Percentiles rank a stretch among this genome's conserved stretches.
Conservation (phyloP, 2,888 invertebrate species). For the Gasteruption jaculator region DNA sequence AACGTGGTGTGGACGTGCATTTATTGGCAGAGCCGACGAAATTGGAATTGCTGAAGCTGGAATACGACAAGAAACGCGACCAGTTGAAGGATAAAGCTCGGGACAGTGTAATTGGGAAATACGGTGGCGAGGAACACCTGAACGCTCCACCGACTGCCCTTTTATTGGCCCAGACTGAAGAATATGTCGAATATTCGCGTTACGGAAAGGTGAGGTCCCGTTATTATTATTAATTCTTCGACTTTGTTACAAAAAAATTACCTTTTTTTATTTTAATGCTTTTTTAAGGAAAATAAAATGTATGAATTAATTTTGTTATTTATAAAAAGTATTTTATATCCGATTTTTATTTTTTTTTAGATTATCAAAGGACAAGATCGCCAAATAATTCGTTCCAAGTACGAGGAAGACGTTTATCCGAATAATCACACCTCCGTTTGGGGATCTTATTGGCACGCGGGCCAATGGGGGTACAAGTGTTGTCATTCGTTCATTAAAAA, state of each 20-base stretch:
- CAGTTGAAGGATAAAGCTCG: slow-evolving; percentile 84
- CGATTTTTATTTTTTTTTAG: slow-evolving; percentile 34
- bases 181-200: slow-evolving; percentile 92
- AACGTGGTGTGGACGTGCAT: slow-evolving; percentile 90
- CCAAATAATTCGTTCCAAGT: slow-evolving; percentile 77
- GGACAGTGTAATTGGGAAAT: slow-evolving; percentile 81
- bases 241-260: slow-evolving; percentile 3
- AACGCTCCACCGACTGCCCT: slow-evolving; percentile 84
- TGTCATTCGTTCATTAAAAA: slow-evolving; percentile 90
- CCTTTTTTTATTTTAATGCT: slow-evolving; percentile 5
- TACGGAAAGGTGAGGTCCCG: slow-evolving; percentile 69
- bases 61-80: slow-evolving; percentile 86
- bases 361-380: slow-evolving; percentile 80
- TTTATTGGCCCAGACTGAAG: slow-evolving; percentile 89
- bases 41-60: slow-evolving; percentile 82
- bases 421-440: slow-evolving; percentile 94
- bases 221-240: not conserved
- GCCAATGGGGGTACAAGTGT: slow-evolving; percentile 95
- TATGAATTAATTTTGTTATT: slow-evolving; percentile 7
- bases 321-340: slow-evolving; percentile 6
- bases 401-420: slow-evolving; percentile 88
- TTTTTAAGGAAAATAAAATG: not conserved
- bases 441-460: slow-evolving; percentile 93
- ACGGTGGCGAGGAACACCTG: slow-evolving; percentile 92
- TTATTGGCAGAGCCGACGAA: slow-evolving; percentile 97